Conservation (phyloP, 2,113 vertebrate genomes). For the western clawed frog (Xenopus tropicalis) region UCB_Xtro_10.0 CM004445.2:28162501-28163000, state of each 20-base stretch:
- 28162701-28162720: slow-evolving; percentile 52
- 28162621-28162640: slow-evolving; percentile 2
- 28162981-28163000: slow-evolving; percentile 59
- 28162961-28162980: slow-evolving; percentile 57
- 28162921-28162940: slow-evolving; percentile 44
- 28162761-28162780: slow-evolving; percentile 55
- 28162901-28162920: slow-evolving; percentile 46
- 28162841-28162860: slow-evolving; percentile 58
- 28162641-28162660: not conserved
- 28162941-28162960: slow-evolving; percentile 56
- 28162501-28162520: slow-evolving; percentile 52
- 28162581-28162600: slow-evolving; percentile 81
- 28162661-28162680: not conserved
- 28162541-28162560: slow-evolving; percentile 79
- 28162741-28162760: slow-evolving; percentile 66
- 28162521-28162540: slow-evolving; percentile 73
- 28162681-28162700: not conserved
- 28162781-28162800: slow-evolving; percentile 58
- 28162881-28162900: slow-evolving; percentile 46
- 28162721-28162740: slow-evolving; percentile 65
- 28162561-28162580: slow-evolving; percentile 69
- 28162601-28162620: slow-evolving; percentile 71
- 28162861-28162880: slow-evolving; percentile 22
- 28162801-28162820: slow-evolving; percentile 55
- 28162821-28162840: slow-evolving; percentile 60